A percentile compares a stretch with the other conserved stretches of the same genome.
Conservation (phyloP, 1,140 invertebrate species). For the Phymorhynchus buccinoides region DNA sequence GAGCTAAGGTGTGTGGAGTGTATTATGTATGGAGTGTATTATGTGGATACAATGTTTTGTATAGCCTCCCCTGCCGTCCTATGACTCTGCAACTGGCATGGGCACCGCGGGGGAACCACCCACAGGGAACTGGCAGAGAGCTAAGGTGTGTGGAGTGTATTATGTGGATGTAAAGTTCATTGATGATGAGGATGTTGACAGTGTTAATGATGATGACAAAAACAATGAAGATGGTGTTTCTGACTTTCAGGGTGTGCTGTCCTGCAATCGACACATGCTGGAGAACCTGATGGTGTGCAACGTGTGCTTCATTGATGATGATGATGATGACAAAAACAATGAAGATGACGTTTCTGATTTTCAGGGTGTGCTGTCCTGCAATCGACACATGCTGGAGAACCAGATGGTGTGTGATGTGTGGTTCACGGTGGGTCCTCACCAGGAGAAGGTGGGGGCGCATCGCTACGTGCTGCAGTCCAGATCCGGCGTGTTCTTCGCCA, state of each 20-base stretch:
- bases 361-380: slow-evolving; percentile 39
- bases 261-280: neutral
- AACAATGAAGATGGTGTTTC: neutral
- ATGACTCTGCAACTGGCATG: neutral
- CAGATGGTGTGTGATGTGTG: slow-evolving; percentile 45
- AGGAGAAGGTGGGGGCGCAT: slow-evolving; percentile 41
- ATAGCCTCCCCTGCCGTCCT: neutral
- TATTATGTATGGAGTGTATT: no score
- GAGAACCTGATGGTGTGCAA: neutral
- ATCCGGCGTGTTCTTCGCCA: slow-evolving; percentile 38
- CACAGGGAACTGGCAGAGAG: neutral
- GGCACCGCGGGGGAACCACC: neutral
- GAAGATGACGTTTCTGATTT: neutral
- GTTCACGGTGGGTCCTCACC: slow-evolving; percentile 39
- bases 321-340: neutral
- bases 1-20: neutral
- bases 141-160: neutral
- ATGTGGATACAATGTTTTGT: neutral
- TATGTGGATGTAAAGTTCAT: no score
- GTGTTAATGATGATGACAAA: neutral
- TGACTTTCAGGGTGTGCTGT: neutral
- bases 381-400: slow-evolving; percentile 41
- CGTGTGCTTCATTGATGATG: no score
- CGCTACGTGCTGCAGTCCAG: slow-evolving; percentile 36
- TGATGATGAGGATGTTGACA: neutral